These are phyloP conservation scores for Notospermus geniculatus DNA, from an alignment of 1,140 invertebrate species.

Conservation along the genomic window DNA sequence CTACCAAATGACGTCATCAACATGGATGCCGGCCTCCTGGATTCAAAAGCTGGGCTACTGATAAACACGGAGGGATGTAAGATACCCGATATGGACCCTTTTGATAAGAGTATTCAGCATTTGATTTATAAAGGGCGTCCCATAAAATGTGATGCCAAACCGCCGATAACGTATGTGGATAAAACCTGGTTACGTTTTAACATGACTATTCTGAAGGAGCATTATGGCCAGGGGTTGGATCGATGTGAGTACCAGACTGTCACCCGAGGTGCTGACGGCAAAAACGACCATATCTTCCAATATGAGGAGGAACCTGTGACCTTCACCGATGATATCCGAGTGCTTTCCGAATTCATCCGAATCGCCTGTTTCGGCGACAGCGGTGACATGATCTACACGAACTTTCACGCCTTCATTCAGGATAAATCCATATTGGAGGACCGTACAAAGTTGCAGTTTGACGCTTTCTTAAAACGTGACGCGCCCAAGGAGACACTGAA, in stretches of 20 bases:
- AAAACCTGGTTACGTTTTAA: conserved; percentile 42
- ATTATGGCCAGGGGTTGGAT: conserved; percentile 38
- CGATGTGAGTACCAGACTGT: conserved; percentile 47
- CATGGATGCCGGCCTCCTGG: too few species aligned
- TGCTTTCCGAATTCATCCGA: conserved; percentile 41
- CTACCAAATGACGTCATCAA: too few species aligned
- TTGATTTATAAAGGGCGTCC: conserved; percentile 63
- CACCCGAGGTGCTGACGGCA: conserved; percentile 29
- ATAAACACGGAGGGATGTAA: conserved; percentile 73
- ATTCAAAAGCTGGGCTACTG: conserved; percentile 58
- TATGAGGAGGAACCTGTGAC: conserved; percentile 7
- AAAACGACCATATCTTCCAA: conserved; percentile 24
- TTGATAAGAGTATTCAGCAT: conserved; percentile 66
- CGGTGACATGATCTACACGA: conserved; percentile 47
- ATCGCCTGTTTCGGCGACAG: conserved; percentile 38
- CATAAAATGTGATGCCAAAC: conserved; percentile 59
- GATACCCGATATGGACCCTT: conserved; percentile 73
- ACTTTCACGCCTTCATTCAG: conserved; percentile 55
- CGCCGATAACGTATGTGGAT: conserved; percentile 53
- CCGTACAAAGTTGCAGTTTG: conserved; percentile 21
- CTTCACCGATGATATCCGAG: conserved; percentile 12
- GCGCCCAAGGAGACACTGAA: conserved; percentile 38
- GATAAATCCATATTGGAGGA: conserved; percentile 49
- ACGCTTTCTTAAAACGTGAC: conserved; percentile 20
- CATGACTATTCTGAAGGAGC: conserved; percentile 27